A percentile compares a stretch with the other conserved stretches of the same genome.
phyloP scores from a whole-genome alignment of 1,140 invertebrate genomes.

The Eumeta japonica region DNA sequence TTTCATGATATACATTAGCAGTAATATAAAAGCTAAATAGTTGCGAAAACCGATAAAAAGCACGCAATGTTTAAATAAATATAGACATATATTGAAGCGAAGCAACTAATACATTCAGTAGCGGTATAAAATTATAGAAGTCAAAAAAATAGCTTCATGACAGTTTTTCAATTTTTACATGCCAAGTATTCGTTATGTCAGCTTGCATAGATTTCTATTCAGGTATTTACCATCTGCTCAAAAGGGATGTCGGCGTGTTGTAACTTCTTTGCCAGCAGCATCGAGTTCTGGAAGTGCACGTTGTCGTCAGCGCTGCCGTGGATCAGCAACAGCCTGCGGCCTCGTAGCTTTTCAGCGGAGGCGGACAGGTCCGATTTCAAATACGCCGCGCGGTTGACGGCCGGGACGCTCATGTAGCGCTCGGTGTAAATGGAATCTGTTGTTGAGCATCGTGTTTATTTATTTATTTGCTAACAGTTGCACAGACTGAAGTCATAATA shows the following conservation, averaged over 20 bases:
- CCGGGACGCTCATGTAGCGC: slow-evolving; percentile 80
- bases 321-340: slow-evolving; percentile 81
- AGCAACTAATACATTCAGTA: no score
- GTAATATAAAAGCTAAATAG: no score
- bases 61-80: no score
- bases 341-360: slow-evolving; percentile 65
- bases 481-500: no score
- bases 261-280: slow-evolving; percentile 83
- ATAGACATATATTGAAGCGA: no score
- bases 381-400: slow-evolving; percentile 78
- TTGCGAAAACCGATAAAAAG: no score
- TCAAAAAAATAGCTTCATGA: slow-evolving; percentile 31
- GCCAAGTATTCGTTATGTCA: slow-evolving; percentile 31
- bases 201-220: not conserved
- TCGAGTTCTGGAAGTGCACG: slow-evolving; percentile 93
- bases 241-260: slow-evolving; percentile 85
- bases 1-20: no score
- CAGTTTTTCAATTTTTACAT: slow-evolving; percentile 79
- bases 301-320: slow-evolving; percentile 94
- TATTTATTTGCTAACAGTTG: no score
- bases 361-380: slow-evolving; percentile 71
- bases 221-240: slow-evolving; percentile 75
- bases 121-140: not conserved
- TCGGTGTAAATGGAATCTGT: slow-evolving; percentile 95
- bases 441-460: no score